Base-by-base conservation (phyloP, 2,888 invertebrate genomes). In the Lissonota sp. region DNA sequence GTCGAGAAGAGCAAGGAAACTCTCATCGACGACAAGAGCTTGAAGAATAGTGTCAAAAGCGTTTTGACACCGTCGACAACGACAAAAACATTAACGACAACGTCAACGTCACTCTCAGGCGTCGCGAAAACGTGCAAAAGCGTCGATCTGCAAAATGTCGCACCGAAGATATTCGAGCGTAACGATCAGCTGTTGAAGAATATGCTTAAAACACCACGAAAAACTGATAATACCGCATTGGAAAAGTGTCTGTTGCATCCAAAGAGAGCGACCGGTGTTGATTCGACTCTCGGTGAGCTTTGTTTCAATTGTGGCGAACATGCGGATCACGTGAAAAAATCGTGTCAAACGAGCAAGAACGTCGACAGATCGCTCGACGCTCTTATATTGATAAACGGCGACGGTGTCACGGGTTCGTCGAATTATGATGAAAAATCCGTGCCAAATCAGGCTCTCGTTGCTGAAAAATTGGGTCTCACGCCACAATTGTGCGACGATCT, bases 401-500 rank as follows among this genome's bases (percentile, higher is more conserved):
- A 91, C 12, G 93, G 94, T 4, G 91, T 94, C 4, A 94, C 94
- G 0, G 94, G 93, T 0, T 94, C 94, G 0, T 93, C 95, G 14
- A 93, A 95, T 60, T 95, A 95, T 87, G 95, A 95, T 49, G 95
- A 95, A 87, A 93, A 94, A 6, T 92, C 95, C 10, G 95, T 95
- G 16, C 94, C 96, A 51, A 90, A 88, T 77, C 92, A 92, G 62
- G 93, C 95, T 16, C 90, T 95, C n/a, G 95, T 95, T 86, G 95
- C 94, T 8, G 95, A 95, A 86, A 94, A 94, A 12, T 90, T 96
- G n/a, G 96, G 95, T 0, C 93, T 96, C 14, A 94, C 94, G 49
- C 93, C 94, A 0, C 95, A 95, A 80, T 89, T 96, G 44, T 95
- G 95, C 87, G 95, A 96, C 89, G 96, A 96, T 90, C 93, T 97